Percentiles rank a stretch among this genome's conserved stretches.
Conservation (phyloP, 2,113 vertebrate genomes). For the Ondatra zibethicus region DNA sequence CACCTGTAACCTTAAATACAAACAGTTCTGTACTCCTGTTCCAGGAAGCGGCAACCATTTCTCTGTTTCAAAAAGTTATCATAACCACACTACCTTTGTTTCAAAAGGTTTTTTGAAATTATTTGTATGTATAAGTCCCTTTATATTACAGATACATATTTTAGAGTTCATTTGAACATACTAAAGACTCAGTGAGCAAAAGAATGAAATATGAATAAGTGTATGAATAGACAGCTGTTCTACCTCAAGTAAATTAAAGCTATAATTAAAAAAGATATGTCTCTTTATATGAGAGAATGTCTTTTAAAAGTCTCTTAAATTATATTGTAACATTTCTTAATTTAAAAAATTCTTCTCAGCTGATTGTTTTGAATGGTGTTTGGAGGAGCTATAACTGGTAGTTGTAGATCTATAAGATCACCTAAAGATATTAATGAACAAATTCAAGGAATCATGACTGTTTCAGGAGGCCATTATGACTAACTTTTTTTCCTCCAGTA, state of each 20-base stretch:
- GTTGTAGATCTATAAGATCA: not conserved
- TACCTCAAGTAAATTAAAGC: not conserved
- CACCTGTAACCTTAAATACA: not conserved
- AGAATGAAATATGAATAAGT: not conserved
- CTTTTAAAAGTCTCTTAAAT: slow-evolving; percentile 16
- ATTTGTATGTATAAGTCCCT: slow-evolving; percentile 31
- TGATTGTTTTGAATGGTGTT: slow-evolving; percentile 8
- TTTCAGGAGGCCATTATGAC: not conserved
- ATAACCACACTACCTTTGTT: not conserved
- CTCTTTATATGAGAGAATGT: not conserved
- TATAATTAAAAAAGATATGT: not conserved
- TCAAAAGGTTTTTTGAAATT: slow-evolving; percentile 2
- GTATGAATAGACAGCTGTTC: not conserved
- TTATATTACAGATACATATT: slow-evolving; percentile 45
- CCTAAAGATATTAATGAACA: not conserved
- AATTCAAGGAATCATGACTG: not conserved
- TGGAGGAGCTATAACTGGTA: not conserved
- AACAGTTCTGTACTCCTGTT: not conserved
- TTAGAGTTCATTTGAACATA: slow-evolving; percentile 45
- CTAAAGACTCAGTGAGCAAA: slow-evolving; percentile 8
- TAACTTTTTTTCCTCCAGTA: not conserved
- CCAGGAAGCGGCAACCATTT: not conserved
- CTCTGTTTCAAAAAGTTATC: not conserved
- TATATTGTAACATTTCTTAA: not conserved
- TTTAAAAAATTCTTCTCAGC: not conserved